Evolutionary conservation across 2,797 vertebrate species (phyloP), one percentile per base, ranked within the genome.

Genomic region (Eptatretus atami): DNA sequence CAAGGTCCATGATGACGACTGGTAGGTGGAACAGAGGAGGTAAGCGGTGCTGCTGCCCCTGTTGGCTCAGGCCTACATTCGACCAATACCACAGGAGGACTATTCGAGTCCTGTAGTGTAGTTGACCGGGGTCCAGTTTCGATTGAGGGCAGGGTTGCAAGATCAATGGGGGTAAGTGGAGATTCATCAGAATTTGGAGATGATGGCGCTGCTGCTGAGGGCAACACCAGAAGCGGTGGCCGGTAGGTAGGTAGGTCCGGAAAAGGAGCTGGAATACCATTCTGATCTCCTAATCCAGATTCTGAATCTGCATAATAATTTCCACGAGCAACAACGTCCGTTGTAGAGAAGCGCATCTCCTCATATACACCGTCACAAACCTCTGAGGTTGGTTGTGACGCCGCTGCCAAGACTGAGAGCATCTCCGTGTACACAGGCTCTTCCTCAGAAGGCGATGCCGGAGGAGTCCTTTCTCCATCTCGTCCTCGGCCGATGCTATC

Each of bases 341-440:
- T 78, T 64, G 77, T 77, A 12, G 90, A 86, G 70, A 93, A 96
- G 69, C 96, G 96, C 92, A 98, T 98, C 71, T 98, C 92, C 73
- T 98, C 92, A 1, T 98, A 98, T 67, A 98, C 90, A 0, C 87
- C 82, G 75, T 98, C 92, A 0, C 82, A 82, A 63, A 82, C 85
- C 71, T 95, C 86, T n/a, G n/a, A n/a, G 10, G 57, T 61, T 25
- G 57, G 57, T 44, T 44, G 31, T 8, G 31, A 44, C 31, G 6
- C 31, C 31, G 31, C 31, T 25, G 11, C 11, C n/a, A 25, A n/a
- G 57, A 61, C 57, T 10, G 15, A 61, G 9, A 92, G 85, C 92
- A 98, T 98, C 78, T 98, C 92, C 63, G 95, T 96, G 74, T 98
- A 98, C 72, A 98, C 84, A 1, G 92, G 90, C 68, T 98, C 90